These are phyloP conservation scores for Heptranchias perlo DNA, from an alignment of 2,113 vertebrate genomes.

Conservation along the genomic window DNA sequence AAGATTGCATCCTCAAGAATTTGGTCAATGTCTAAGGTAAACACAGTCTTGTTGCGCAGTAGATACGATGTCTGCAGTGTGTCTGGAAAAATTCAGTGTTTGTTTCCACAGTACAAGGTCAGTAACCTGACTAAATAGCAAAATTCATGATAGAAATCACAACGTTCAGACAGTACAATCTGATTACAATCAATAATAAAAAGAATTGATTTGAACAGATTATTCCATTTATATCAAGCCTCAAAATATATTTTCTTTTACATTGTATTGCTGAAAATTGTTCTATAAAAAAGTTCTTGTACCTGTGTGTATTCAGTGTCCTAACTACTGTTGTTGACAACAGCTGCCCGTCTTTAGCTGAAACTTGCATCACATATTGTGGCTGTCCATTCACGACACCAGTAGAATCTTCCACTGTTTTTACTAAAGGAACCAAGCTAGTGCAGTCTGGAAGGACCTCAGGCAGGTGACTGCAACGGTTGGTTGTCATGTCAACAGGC, in stretches of 20 bases:
- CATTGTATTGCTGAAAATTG: background rate
- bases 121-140: background rate
- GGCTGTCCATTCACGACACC: slow-evolving; percentile 52
- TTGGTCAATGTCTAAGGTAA: background rate
- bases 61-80: background rate
- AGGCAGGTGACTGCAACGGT: slow-evolving; percentile 66
- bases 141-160: background rate
- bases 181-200: background rate
- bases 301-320: slow-evolving; percentile 68
- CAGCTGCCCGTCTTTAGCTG: slow-evolving; percentile 68
- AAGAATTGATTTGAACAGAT: background rate
- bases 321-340: slow-evolving; percentile 64
- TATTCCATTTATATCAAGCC: background rate
- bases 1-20: background rate
- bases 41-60: background rate
- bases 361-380: slow-evolving; percentile 71
- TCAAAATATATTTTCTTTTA: background rate
- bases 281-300: slow-evolving; percentile 40
- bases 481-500: slow-evolving; percentile 66
- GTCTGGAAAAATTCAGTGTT: background rate
- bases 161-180: background rate
- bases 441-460: slow-evolving; percentile 62
- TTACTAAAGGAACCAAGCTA: slow-evolving; percentile 51
- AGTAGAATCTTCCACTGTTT: slow-evolving; percentile 52
- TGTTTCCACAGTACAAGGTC: background rate